Evolutionary conservation across 2,888 invertebrate species (phyloP), one percentile per base, ranked within the genome.

Genomic region (Orthosia incerta): DNA sequence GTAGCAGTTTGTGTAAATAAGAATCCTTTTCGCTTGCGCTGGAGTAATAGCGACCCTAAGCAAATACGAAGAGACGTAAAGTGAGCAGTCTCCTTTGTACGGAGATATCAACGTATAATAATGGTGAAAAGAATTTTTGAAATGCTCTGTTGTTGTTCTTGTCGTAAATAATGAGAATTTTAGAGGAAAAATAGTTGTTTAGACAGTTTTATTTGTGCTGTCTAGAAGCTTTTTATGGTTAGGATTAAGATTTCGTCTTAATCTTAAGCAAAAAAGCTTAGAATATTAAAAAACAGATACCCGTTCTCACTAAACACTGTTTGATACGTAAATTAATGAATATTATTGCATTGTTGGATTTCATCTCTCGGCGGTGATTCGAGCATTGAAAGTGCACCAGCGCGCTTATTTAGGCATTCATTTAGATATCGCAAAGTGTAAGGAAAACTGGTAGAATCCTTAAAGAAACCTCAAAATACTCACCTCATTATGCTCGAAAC

Each of bases 1-100:
- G 86, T 87, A 82, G 74, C 85, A 86, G 79, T 76, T 83, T 87
- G 86, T 83, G 86, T 86, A 91, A 92, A 93, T 89, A 87, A 80
- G 80, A 74, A 68, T 78, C 80, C 76, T 85, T 88, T 87, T 87
- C 77, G 75, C 82, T 81, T 77, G 76, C 61, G 64, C 75, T 77
- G 64, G 75, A 76, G 79, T 87, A 88, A 88, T 87, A 90, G 87
- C 79, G 50, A 70, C 53, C 90, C 90, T 88, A 88, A 88, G 84
- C 80, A 90, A 90, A 90, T 88, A 89, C 85, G 59, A 51, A 20
- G 82, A 75, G 77, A 85, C 74, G 72, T 78, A 79, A 83, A 88
- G 83, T 86, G 87, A 90, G 87, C 89, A 82, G 79, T 86, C 84
- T 84, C 75, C 77, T 83, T 86, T 87, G 84, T 79, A 76, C 76